Base-by-base conservation (phyloP, 2,113 vertebrate species). In the Nymphicus hollandicus region DNA sequence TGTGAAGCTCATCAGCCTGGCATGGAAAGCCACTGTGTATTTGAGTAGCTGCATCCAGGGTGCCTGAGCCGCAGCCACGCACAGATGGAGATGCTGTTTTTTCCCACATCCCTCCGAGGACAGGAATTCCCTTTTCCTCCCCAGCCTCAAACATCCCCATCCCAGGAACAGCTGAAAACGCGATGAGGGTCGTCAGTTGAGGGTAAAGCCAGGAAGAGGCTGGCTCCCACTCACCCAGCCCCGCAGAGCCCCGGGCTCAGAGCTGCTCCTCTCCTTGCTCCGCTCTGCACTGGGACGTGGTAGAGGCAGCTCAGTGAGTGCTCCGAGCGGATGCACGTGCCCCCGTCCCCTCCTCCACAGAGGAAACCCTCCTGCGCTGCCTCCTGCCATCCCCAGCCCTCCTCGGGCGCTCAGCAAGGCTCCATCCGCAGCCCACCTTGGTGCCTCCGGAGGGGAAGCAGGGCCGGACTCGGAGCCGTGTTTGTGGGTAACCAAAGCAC, bases 41-140 rank as follows among this genome's bases (percentile, higher is more conserved):
- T 65, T 74, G 39, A 39, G 47, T 3, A 35, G 69, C 72, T 65
- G 86, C n/a, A 1, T 0, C 9, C 13, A 7, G 39, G 31, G 70
- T 35, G 10, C 20, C 73, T 3, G 29, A 55, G 61, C 61, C 0
- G 1, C 13, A 2, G 15, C 13, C 52, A 44, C 8, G 22, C 39
- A 15, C 25, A 11, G 56, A 39, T 10, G 47, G 72, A 84, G 56
- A n/a, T 39, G 78, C 33, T 50, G 65, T 3, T 19, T 83, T 81
- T 55, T 74, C 77, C 81, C 50, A 4, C 2, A 0, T 0, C 3
- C 68, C 29, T 61, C 35, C 0, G 0, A 87, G 71, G n/a, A 37
- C 27, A 64, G 80, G 71, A 90, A 69, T 79, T 81, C 47, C 81
- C 55, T 56, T 69, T 86, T 81, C 76, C 72, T 64, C 46, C 53